These are phyloP conservation scores for Columba janthina DNA, from an alignment of 2,113 vertebrate species.

Conservation along the genomic window DNA sequence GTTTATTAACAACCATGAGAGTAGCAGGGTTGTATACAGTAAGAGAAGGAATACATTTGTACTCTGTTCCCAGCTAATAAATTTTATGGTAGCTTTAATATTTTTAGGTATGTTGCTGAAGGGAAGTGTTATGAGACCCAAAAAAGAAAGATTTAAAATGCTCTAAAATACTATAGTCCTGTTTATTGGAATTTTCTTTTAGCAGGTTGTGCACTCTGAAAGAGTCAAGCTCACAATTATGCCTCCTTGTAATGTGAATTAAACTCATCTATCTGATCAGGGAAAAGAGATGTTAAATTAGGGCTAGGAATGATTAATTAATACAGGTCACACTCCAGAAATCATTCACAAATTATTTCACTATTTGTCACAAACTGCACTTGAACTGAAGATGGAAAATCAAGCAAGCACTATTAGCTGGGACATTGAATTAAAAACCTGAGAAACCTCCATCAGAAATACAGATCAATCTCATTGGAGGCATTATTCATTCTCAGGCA, in stretches of 20 bases:
- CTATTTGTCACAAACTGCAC: not conserved
- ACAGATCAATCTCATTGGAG: not conserved
- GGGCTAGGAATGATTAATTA: not conserved
- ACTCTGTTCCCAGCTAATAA: slow-evolving; percentile 45
- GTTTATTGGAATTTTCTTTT: slow-evolving; percentile 1
- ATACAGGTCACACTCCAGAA: not conserved
- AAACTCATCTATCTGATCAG: not conserved
- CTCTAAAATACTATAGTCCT: slow-evolving; percentile 10
- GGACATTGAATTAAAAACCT: not conserved
- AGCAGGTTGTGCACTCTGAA: not conserved
- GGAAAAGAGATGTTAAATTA: not conserved
- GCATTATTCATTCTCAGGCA: not conserved
- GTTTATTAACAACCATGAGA: slow-evolving; percentile 8
- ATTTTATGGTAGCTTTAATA: slow-evolving; percentile 50
- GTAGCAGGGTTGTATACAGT: not conserved
- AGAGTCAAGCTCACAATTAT: not conserved
- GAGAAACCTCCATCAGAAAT: not conserved
- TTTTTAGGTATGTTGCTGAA: slow-evolving; percentile 39
- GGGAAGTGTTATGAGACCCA: not conserved
- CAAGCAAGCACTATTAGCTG: not conserved
- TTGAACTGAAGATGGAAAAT: not conserved
- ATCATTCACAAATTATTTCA: not conserved
- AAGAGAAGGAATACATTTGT: slow-evolving; percentile 39
- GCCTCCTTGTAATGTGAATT: not conserved
- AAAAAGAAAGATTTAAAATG: slow-evolving; percentile 31